Conservation (phyloP, 2,797 vertebrate genomes). For the Falco novaeseelandiae region DNA sequence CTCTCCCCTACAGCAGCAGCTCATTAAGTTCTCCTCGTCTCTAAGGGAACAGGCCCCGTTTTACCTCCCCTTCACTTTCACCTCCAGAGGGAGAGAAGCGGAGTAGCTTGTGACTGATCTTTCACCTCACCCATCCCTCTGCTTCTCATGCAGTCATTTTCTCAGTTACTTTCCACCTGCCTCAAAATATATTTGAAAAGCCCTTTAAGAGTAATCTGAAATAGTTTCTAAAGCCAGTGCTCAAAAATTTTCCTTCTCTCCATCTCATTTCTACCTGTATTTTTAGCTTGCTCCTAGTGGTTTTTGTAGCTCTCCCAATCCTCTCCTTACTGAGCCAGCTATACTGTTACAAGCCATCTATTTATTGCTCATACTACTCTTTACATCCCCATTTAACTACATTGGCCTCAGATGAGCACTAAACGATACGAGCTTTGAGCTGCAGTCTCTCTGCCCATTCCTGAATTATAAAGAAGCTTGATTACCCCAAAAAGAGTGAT, state of each 20-base stretch:
- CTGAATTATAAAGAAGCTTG: background rate
- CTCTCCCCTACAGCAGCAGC: rapidly evolving
- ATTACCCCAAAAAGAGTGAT: constrained; percentile 1
- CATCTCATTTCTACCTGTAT: constrained; percentile 37
- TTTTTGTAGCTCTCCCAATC: constrained; percentile 63
- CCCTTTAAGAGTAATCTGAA: constrained; percentile 29
- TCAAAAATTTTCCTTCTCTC: constrained; percentile 44
- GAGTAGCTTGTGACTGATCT: background rate
- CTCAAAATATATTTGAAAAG: constrained; percentile 16
- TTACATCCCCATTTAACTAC: constrained; percentile 61
- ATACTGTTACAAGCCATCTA: constrained; percentile 58
- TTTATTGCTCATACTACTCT: constrained; percentile 61
- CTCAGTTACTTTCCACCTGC: constrained; percentile 1
- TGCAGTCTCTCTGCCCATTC: constrained; percentile 2
- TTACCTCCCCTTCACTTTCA: background rate
- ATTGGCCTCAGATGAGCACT: constrained; percentile 50
- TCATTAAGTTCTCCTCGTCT: background rate
- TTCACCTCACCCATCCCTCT: background rate
- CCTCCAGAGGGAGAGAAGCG: background rate
- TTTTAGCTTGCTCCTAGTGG: constrained; percentile 49
- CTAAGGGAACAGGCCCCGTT: background rate
- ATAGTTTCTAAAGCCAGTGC: constrained; percentile 34
- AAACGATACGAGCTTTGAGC: constrained; percentile 22
- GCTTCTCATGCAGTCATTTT: background rate
- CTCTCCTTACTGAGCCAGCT: constrained; percentile 32